These are phyloP conservation scores for Euwallacea similis DNA, from an alignment of 1,140 invertebrate species.

Conservation along the genomic window DNA sequence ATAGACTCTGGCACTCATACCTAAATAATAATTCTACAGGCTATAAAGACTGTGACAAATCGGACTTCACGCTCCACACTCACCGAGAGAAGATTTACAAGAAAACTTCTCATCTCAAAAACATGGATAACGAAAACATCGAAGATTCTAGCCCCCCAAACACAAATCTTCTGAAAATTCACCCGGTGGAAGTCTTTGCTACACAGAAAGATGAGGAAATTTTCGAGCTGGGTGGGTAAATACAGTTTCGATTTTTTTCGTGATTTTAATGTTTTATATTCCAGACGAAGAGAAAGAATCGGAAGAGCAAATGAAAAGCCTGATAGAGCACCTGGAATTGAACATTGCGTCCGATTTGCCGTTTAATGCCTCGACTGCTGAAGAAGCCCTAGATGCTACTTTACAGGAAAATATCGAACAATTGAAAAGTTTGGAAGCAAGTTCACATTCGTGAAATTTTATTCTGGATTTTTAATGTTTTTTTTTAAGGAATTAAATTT, in stretches of 20 bases:
- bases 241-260: background rate
- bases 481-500: slow-evolving; percentile 37
- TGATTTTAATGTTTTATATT: slow-evolving; percentile 1
- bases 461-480: background rate
- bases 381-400: slow-evolving; percentile 55
- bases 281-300: slow-evolving; percentile 62
- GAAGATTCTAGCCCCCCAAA: slow-evolving; percentile 63
- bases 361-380: slow-evolving; percentile 54
- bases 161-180: slow-evolving; percentile 52
- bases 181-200: slow-evolving; percentile 3
- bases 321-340: slow-evolving; percentile 55
- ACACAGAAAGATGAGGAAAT: slow-evolving; percentile 44
- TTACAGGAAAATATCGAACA: slow-evolving; percentile 50
- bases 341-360: slow-evolving; percentile 52
- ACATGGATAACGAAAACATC: slow-evolving; percentile 46
- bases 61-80: slow-evolving; percentile 63
- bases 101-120: slow-evolving; percentile 50
- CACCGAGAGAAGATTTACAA: slow-evolving; percentile 53
- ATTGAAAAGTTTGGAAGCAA: slow-evolving; percentile 43
- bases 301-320: slow-evolving; percentile 58
- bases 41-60: slow-evolving; percentile 76
- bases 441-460: slow-evolving; percentile 35
- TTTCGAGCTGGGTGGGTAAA: slow-evolving; percentile 42
- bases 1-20: too few relatives aligned
- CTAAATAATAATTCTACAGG: slow-evolving; percentile 48